Base-by-base conservation (phyloP, 1,140 invertebrate genomes). In the Eumaeus atala region DNA sequence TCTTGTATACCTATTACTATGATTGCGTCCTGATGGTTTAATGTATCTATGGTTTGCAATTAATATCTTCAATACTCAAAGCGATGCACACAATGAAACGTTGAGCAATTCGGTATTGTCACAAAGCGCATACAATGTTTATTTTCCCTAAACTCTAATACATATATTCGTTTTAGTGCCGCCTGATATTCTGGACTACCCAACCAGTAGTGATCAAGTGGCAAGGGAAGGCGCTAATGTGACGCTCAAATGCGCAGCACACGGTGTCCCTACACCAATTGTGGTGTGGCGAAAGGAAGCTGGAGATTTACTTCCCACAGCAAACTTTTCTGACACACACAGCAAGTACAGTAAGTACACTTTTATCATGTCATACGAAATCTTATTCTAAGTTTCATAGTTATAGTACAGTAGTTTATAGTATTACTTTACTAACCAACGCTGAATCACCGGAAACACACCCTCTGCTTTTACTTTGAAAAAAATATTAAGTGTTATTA, bases 121-220 rank as follows among this genome's bases (percentile, higher is more conserved):
- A n/a, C n/a, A n/a, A n/a, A n/a, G n/a, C n/a, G n/a, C n/a, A n/a
- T n/a, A n/a, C n/a, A n/a, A n/a, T n/a, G n/a, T n/a, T n/a, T n/a
- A n/a, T n/a, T n/a, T n/a, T n/a, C 21, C 2, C 2, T 6, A 6
- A 28, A 28, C 2, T 28, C 21, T 28, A 28, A 28, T 28, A 28
- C 2, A 28, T 28, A 28, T 28, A 18, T 40, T 58, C 34, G n/a
- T 51, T 62, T 4, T 88, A 96, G 95, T 97, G 53, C 95, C 95
- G 10, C 95, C 95, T 12, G 93, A 95, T 81, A 95, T 95, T 65
- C 84, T 95, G 71, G 94, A 96, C 88, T 92, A 93, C 70, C 92
- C 93, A 21, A 95, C 95, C 48, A 95, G 95, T 74, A 92, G 94
- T 11, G 95, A 97, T 80, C 93, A 96, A 88, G 93, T 96, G 36